phyloP scores from a whole-genome alignment of 2,888 invertebrate species.

The Sicus ferrugineus region DNA sequence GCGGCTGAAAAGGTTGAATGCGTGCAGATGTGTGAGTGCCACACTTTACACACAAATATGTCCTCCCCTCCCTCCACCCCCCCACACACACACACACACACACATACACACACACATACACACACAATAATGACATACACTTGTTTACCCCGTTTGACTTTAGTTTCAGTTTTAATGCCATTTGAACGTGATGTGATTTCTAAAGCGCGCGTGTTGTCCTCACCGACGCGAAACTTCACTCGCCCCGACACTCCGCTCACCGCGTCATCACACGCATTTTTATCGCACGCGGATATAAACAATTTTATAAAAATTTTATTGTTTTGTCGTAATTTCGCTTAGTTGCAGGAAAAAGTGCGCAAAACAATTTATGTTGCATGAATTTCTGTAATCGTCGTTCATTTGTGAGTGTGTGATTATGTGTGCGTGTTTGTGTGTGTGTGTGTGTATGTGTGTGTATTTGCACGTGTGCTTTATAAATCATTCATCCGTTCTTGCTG shows the following conservation, averaged over 20 bases:
- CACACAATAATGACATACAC: background rate
- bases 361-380: slow-evolving; percentile 37
- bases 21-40: no score
- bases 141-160: background rate
- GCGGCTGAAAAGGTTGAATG: slow-evolving; percentile 34
- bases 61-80: no score
- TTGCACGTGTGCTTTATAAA: background rate
- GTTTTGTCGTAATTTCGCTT: slow-evolving; percentile 38
- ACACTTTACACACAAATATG: no score
- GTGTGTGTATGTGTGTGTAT: background rate
- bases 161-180: slow-evolving; percentile 20
- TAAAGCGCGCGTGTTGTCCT: background rate
- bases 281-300: slow-evolving; percentile 37
- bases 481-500: no score
- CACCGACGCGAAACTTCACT: no score
- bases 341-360: slow-evolving; percentile 36
- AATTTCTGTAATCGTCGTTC: no score
- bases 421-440: background rate
- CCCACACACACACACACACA: slow-evolving; percentile 6
- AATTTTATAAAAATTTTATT: slow-evolving; percentile 37
- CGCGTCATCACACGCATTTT: slow-evolving; percentile 20
- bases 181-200: slow-evolving; percentile 25
- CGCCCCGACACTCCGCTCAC: no score
- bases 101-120: background rate
- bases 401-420: slow-evolving; percentile 9